Conservation (phyloP, 2,797 vertebrate species). For the Intellagama lesueurii region DNA sequence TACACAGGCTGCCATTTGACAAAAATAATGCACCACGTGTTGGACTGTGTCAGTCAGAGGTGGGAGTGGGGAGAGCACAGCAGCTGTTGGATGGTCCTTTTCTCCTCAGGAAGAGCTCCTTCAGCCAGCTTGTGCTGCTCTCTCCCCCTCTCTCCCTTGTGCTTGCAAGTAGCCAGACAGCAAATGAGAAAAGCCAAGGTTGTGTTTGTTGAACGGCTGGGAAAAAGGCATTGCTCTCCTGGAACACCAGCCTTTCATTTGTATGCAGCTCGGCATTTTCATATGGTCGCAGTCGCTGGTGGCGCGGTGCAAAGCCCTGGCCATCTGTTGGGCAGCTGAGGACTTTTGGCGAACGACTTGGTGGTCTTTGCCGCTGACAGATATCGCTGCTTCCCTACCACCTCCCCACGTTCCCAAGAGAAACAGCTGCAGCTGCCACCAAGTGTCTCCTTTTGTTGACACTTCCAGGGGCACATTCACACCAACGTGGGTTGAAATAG, state of each 20-base stretch:
- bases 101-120: neutral
- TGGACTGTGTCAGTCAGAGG: neutral
- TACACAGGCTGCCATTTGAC: neutral
- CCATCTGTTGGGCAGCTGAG: constrained; percentile 42
- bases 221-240: neutral
- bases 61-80: neutral
- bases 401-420: neutral
- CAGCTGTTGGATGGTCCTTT: neutral
- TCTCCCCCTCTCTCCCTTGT: neutral
- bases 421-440: constrained; percentile 12
- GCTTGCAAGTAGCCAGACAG: neutral
- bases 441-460: constrained; percentile 21
- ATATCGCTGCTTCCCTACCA: constrained; percentile 2
- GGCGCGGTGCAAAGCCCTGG: constrained; percentile 18
- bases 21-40: neutral
- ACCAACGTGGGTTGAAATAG: constrained; percentile 6
- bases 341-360: constrained; percentile 46
- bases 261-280: constrained; percentile 33
- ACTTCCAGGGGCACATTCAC: constrained; percentile 18
- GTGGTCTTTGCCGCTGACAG: constrained; percentile 41
- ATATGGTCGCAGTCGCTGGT: constrained; percentile 14
- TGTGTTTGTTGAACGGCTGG: constrained; percentile 3
- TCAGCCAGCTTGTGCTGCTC: neutral
- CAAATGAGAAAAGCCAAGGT: neutral
- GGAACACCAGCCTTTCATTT: constrained; percentile 37